Evolutionary conservation across 2,888 invertebrate species (phyloP).

Genomic region (Clostera curtula): DNA sequence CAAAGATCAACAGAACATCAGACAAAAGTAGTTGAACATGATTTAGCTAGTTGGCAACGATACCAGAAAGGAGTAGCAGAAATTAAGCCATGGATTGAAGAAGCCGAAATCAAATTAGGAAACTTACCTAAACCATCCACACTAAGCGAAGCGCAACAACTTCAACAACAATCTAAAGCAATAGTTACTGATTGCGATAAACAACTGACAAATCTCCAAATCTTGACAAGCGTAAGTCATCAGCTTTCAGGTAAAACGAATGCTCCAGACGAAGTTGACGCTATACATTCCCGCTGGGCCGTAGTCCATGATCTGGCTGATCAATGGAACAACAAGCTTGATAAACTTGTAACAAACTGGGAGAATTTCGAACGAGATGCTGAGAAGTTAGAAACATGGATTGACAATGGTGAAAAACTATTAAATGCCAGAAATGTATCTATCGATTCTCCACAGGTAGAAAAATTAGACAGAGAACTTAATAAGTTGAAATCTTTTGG

Average conservation of each 20-base stretch:
- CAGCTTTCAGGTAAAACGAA: slow-evolving; percentile 83
- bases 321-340: slow-evolving; percentile 85
- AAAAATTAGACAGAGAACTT: slow-evolving; percentile 84
- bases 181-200: slow-evolving; percentile 87
- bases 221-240: slow-evolving; percentile 82
- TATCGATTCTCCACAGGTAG: slow-evolving; percentile 81
- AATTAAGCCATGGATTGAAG: slow-evolving; percentile 91
- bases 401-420: slow-evolving; percentile 78
- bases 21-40: slow-evolving; percentile 83
- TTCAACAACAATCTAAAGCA: slow-evolving; percentile 81
- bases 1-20: slow-evolving; percentile 85
- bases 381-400: slow-evolving; percentile 86
- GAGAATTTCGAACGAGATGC: slow-evolving; percentile 86
- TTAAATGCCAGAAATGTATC: slow-evolving; percentile 75
- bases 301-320: slow-evolving; percentile 86
- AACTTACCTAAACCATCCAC: slow-evolving; percentile 84
- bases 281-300: slow-evolving; percentile 88
- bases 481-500: slow-evolving; percentile 86
- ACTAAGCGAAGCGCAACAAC: slow-evolving; percentile 86
- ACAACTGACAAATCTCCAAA: slow-evolving; percentile 83
- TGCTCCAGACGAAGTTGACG: slow-evolving; percentile 89
- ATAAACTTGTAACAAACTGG: slow-evolving; percentile 87
- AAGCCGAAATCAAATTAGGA: slow-evolving; percentile 87
- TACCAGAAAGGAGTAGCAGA: slow-evolving; percentile 87
- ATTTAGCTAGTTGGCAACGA: slow-evolving; percentile 88